phyloP scores from a whole-genome alignment of 2,113 vertebrate genomes.

The Camelus bactrianus region DNA sequence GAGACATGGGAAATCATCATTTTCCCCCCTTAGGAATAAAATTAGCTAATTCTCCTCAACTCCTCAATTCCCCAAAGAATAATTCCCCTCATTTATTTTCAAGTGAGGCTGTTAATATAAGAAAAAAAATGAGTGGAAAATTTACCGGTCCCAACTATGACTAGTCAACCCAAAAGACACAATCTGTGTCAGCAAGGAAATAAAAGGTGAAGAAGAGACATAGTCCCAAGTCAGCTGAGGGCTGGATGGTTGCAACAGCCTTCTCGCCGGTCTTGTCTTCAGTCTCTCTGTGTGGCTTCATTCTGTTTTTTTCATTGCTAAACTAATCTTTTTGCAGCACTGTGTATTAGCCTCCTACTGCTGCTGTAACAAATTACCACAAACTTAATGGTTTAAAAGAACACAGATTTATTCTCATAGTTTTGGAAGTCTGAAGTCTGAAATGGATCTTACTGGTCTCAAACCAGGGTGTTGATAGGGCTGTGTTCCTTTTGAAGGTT shows the following conservation, averaged over 20 bases:
- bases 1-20: background rate
- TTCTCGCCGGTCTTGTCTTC: background rate
- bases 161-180: background rate
- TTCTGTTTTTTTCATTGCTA: background rate
- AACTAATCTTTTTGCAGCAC: background rate
- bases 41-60: background rate
- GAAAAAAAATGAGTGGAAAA: background rate
- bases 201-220: background rate
- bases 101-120: background rate
- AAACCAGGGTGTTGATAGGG: background rate
- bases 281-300: background rate
- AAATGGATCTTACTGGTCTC: background rate
- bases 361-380: background rate
- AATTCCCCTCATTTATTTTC: slow-evolving; percentile 5
- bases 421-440: background rate
- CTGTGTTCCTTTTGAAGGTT: background rate
- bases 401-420: background rate
- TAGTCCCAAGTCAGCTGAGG: background rate
- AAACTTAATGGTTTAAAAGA: background rate
- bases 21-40: background rate
- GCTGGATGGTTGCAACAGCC: background rate
- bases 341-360: background rate
- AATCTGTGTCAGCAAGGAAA: background rate
- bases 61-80: background rate
- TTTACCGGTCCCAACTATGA: background rate